These are phyloP conservation scores for Mythimna lalbum DNA, from an alignment of 2,888 invertebrate species.

Conservation along the genomic window DNA sequence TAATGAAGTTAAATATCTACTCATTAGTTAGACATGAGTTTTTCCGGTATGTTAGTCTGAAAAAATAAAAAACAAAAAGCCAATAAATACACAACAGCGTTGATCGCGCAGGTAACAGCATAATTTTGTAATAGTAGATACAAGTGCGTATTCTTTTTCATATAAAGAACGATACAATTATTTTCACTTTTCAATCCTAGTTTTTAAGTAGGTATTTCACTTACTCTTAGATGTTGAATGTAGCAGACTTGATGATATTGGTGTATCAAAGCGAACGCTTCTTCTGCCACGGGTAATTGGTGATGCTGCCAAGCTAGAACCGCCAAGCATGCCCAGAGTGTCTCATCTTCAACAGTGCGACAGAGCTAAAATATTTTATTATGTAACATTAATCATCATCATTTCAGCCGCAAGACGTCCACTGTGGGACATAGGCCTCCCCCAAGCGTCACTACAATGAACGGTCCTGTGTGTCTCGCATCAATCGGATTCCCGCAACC, in stretches of 20 bases:
- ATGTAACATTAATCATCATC: too few species aligned
- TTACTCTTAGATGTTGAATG: conserved; percentile 95
- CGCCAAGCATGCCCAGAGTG: conserved; percentile 98
- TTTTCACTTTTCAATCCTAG: neutral
- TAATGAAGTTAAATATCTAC: neutral
- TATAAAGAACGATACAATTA: neutral
- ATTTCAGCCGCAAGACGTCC: too few species aligned
- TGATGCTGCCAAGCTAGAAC: conserved; percentile 96
- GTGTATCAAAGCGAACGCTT: conserved; percentile 94
- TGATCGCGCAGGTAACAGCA: neutral
- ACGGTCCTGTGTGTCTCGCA: too few species aligned
- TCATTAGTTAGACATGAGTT: conserved; percentile 58
- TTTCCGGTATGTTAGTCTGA: conserved; percentile 83
- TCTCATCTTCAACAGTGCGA: conserved; percentile 88
- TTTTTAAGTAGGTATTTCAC: conserved; percentile 24
- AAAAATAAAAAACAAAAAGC: conserved; percentile 72
- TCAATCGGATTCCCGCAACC: too few species aligned
- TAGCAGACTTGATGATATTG: conserved; percentile 95
- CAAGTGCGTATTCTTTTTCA: neutral
- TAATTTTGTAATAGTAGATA: too few species aligned
- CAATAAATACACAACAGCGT: neutral
- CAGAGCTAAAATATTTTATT: conserved; percentile 78
- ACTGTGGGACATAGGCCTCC: too few species aligned
- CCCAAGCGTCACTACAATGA: too few species aligned
- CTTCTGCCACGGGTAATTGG: conserved; percentile 97